These are phyloP conservation scores for Hirudo medicinalis DNA, from an alignment of 1,140 invertebrate species.

Conservation along the genomic window DNA sequence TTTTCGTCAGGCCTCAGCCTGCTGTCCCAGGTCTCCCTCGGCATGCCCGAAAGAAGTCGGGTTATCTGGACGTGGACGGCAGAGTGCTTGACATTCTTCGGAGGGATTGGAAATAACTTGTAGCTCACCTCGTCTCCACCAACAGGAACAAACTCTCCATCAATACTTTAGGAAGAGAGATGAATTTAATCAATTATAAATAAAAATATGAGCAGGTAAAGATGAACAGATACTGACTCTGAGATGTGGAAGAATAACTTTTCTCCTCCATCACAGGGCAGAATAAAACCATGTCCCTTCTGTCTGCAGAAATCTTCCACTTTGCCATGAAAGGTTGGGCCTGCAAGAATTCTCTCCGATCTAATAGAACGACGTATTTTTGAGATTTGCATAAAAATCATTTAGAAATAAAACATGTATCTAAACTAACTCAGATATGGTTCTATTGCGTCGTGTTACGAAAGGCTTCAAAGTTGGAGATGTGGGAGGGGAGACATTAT, in stretches of 20 bases:
- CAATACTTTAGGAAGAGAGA: slow-evolving; percentile 52
- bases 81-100: slow-evolving; percentile 67
- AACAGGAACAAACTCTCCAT: slow-evolving; percentile 68
- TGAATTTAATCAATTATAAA: slow-evolving; percentile 7
- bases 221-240: slow-evolving; percentile 51
- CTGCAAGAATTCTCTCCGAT: slow-evolving; percentile 57
- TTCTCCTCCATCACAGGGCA: slow-evolving; percentile 50
- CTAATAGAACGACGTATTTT: slow-evolving; percentile 39
- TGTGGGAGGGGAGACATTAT: not conserved
- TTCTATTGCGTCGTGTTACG: not conserved
- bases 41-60: slow-evolving; percentile 55
- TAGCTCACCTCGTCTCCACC: slow-evolving; percentile 66
- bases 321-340: slow-evolving; percentile 56
- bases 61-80: slow-evolving; percentile 68
- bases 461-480: slow-evolving; percentile 3
- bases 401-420: not conserved
- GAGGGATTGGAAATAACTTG: slow-evolving; percentile 62
- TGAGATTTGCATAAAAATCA: not conserved
- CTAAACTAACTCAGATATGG: slow-evolving; percentile 5
- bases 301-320: slow-evolving; percentile 67
- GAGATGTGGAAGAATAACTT: slow-evolving; percentile 73
- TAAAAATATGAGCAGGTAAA: not conserved
- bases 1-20: not conserved
- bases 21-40: slow-evolving; percentile 59
- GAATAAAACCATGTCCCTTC: slow-evolving; percentile 71